Base-by-base conservation (phyloP, 2,113 vertebrate genomes). In the Urocitellus parryii region DNA sequence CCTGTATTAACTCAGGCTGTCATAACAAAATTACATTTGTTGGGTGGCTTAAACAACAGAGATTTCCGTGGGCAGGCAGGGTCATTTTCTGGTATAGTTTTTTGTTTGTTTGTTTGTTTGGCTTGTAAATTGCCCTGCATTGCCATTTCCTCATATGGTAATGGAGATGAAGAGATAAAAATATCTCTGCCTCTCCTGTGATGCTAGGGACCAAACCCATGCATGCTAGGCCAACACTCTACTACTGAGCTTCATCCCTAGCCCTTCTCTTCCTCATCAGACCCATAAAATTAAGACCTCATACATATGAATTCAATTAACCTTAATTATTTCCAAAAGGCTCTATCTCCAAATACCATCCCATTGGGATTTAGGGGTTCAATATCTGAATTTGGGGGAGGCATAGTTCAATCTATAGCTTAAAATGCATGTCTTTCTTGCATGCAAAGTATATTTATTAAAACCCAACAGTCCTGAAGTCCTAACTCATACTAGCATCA, bases 91-190 rank as follows among this genome's bases (percentile, higher is more conserved):
- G 11, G 17, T 53, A 29, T 83, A 5, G 37, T 25, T 4, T 42
- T 58, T 58, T 53, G 11, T 14, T 53, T 53, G 13, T 53, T 39
- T 42, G 3, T 53, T 53, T 39, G 37, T 27, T 17, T n/a, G 32
- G 45, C 6, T 51, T 81, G 14, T 45, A 78, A n/a, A 24, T 4
- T 18, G 7, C 13, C 8, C 48, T 32, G 3, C 39, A 42, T 48
- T 61, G 11, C 0, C 25, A 0, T 34, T 17, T 27, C 22, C 22
- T 56, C 53, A 18, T 0, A 12, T 8, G 34, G 27, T 6, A n/a
- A 51, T 37, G 68, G 18, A 1, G 0, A 45, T 13, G 32, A 1
- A 27, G 39, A 32, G 24, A 56, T 0, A 79, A 25, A 13, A 2
- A 24, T 37, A 10, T n/a, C 25, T 39, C n/a, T 72, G 12, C 42